phyloP scores from a whole-genome alignment of 2,888 invertebrate genomes.

The Nephrotoma appendiculata region DNA sequence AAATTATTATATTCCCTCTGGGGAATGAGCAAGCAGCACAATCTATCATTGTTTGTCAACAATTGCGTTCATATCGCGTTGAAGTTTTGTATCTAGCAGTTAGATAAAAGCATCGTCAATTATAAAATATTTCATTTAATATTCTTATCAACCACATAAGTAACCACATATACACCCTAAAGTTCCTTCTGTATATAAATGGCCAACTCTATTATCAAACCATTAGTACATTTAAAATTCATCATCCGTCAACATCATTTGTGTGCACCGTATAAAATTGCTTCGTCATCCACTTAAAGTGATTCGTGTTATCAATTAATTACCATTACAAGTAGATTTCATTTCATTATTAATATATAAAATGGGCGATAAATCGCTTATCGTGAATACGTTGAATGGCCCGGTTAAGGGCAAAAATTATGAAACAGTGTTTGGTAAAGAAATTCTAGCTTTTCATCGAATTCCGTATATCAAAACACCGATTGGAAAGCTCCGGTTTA shows the following conservation, averaged over 20 bases:
- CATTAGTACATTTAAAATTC: neutral
- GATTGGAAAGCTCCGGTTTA: neutral
- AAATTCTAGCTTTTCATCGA: slow-evolving; percentile 27
- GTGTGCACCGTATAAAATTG: neutral
- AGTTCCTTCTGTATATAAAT: neutral
- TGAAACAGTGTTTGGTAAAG: slow-evolving; percentile 17
- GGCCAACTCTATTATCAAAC: neutral
- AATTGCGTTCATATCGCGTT: neutral
- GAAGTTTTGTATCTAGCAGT: neutral
- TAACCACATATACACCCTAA: neutral
- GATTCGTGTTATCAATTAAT: neutral
- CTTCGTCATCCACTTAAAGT: neutral
- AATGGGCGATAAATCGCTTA: slow-evolving; percentile 8
- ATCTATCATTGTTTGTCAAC: neutral
- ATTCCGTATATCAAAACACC: slow-evolving; percentile 13
- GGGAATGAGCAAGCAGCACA: neutral
- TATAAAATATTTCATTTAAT: neutral
- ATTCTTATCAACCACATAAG: neutral
- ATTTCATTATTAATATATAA: neutral
- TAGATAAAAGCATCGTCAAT: neutral
- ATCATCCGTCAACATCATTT: neutral
- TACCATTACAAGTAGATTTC: neutral
- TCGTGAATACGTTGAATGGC: slow-evolving; percentile 25
- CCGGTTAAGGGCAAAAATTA: slow-evolving; percentile 26
- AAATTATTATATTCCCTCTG: neutral